Evolutionary conservation across 2,113 vertebrate genomes (phyloP).

Genomic region (Psittacus erithacus): DNA sequence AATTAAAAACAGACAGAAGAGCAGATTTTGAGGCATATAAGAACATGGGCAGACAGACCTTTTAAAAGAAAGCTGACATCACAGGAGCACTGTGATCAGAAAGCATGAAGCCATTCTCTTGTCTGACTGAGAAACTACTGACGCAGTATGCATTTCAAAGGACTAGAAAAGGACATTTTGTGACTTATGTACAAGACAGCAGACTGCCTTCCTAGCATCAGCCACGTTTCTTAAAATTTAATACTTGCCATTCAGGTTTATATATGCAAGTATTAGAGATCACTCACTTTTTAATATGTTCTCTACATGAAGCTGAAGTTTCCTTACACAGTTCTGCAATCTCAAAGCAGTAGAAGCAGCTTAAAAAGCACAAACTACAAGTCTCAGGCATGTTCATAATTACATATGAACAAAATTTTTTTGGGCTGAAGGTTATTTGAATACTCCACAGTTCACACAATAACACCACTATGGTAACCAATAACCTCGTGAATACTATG

Average conservation of each 20-base stretch:
- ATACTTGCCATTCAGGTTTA: background rate
- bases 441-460: background rate
- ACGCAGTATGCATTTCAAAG: conserved; percentile 68
- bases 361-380: background rate
- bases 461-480: background rate
- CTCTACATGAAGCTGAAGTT: background rate
- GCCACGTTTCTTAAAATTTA: background rate
- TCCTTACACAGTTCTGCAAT: background rate
- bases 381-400: background rate
- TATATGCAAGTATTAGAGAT: background rate
- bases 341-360: background rate
- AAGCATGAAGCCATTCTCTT: conserved; percentile 70
- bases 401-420: background rate
- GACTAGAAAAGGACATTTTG: conserved; percentile 17
- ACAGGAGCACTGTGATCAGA: conserved; percentile 68
- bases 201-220: background rate
- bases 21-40: background rate
- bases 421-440: background rate
- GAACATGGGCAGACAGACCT: background rate
- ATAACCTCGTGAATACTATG: background rate
- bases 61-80: conserved; percentile 47
- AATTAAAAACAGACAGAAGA: background rate
- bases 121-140: conserved; percentile 60
- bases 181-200: conserved; percentile 39
- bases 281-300: background rate